Base-by-base conservation (phyloP, 1,140 invertebrate genomes). In the Pomacea maculata region DNA sequence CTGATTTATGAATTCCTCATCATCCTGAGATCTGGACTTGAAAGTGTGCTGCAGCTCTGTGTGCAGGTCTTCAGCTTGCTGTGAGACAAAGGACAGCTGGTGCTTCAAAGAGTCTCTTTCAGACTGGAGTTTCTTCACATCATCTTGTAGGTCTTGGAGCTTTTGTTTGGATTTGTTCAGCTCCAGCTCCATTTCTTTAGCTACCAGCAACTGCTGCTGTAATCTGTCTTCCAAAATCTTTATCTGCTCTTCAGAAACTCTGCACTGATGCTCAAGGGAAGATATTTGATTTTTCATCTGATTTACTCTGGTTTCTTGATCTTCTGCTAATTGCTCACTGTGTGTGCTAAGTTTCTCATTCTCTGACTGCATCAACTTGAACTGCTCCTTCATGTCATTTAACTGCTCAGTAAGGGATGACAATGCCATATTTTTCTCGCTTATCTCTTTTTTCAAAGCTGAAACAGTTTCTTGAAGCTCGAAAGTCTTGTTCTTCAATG, bases 1-100 rank as follows among this genome's bases (percentile, higher is more conserved):
- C 67, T 78, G 65, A n/a, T 52, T 12, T 0, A 78, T 14, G 14
- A 78, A 78, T 9, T 14, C 77, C 19, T 78, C 77, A 29, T 78
- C 77, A 9, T 67, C 77, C 70, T 78, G 21, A 21, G 54, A 55
- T 19, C 77, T 54, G n/a, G 65, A 65, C 15, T 7, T n/a, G 29
- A n/a, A 54, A 54, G 77, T 45, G 17, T 78, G 65, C 34, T 45
- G 65, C 67, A 78, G 77, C 54, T 78, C 77, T n/a, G 8, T 25
- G 21, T 78, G 77, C 21, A 78, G 65, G 25, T 78, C 67, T 9
- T 78, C 77, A 55, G 77, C 77, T 3, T 78, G 77, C 61, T 78
- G 45, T n/a, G 67, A 70, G 52, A 67, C 52, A 29, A 67, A 70
- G 12, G 17, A 34, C 54, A 78, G 54, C 77, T 78, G 77, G 45